Evolutionary conservation across 2,113 vertebrate genomes (phyloP).

Genomic region (Miniopterus natalensis): DNA sequence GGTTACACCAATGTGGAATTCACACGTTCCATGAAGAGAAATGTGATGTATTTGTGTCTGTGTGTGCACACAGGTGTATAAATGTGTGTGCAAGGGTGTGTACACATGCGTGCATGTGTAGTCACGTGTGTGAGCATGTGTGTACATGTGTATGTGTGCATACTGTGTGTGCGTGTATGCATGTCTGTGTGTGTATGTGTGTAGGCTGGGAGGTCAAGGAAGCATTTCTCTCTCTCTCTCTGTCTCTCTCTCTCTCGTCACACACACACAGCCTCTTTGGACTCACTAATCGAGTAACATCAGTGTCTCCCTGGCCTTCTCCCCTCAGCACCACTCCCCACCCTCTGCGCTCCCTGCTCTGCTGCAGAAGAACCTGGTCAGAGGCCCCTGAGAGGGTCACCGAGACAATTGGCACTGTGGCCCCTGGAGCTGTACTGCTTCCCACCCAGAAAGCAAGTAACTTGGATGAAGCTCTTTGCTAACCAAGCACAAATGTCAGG

Average conservation of each 20-base stretch:
- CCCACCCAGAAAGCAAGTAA: background rate
- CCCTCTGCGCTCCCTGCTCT: background rate
- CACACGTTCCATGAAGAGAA: background rate
- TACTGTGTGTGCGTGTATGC: background rate
- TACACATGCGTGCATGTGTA: no score
- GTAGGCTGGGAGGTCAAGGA: background rate
- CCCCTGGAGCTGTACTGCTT: background rate
- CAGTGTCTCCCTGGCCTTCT: background rate
- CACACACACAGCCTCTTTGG: background rate
- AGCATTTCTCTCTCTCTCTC: background rate
- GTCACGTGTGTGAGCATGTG: background rate
- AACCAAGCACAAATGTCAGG: background rate
- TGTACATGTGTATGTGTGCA: no score
- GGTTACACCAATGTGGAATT: background rate
- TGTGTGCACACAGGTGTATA: background rate
- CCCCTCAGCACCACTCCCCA: background rate
- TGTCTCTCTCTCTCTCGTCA: background rate
- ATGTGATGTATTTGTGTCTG: background rate
- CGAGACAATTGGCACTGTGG: background rate
- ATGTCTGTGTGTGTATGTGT: background rate
- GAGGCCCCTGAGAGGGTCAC: background rate
- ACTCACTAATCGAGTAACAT: no score
- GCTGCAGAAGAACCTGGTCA: background rate
- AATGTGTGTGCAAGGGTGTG: background rate
- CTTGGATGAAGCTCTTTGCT: background rate